phyloP scores from a whole-genome alignment of 2,113 vertebrate genomes.

The Ptychochromis oligacanthus region DNA sequence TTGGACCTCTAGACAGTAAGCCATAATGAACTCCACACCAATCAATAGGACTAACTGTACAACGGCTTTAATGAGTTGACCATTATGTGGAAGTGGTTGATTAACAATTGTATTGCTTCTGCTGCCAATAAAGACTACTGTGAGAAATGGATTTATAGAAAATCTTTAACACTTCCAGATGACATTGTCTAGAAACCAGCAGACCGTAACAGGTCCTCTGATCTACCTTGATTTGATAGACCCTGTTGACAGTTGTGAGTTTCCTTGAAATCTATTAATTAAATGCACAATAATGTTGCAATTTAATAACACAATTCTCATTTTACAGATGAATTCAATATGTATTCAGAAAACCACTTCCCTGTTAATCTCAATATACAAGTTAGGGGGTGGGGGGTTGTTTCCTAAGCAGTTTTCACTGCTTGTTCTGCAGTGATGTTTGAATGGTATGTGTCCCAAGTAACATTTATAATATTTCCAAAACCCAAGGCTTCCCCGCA shows the following conservation, averaged over 20 bases:
- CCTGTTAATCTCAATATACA: too few relatives aligned
- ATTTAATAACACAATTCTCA: neutral
- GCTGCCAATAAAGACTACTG: neutral
- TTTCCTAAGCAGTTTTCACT: neutral
- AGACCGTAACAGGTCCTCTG: neutral
- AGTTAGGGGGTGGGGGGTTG: neutral
- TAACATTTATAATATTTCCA: neutral
- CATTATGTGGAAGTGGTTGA: neutral
- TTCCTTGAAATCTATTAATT: neutral
- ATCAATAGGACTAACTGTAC: neutral
- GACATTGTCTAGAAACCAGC: neutral
- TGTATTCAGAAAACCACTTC: too few relatives aligned
- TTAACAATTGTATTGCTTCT: neutral
- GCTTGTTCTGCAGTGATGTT: neutral
- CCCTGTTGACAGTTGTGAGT: neutral
- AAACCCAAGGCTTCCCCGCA: neutral
- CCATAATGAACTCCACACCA: neutral
- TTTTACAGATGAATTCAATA: conserved; percentile 8
- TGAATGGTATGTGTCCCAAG: neutral
- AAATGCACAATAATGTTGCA: neutral
- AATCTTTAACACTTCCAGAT: neutral
- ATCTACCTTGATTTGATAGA: neutral
- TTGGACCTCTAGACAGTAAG: neutral
- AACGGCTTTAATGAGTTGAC: neutral
- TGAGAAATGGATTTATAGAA: neutral